Conservation (phyloP, 2,113 vertebrate genomes). For the Phylloscopus trochilus region DNA sequence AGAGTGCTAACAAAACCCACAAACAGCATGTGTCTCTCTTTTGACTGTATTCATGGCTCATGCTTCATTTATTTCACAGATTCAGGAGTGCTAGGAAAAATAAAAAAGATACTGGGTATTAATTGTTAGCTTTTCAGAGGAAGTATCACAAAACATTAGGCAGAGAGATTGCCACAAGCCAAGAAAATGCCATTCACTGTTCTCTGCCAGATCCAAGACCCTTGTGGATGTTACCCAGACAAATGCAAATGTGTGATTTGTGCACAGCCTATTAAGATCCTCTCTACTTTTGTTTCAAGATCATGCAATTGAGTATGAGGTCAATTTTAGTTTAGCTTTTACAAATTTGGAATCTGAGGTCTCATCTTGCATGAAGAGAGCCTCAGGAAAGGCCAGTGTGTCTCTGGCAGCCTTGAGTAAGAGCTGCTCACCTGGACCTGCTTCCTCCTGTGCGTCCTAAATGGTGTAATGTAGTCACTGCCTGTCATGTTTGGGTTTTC, state of each 20-base stretch:
- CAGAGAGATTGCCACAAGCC: neutral
- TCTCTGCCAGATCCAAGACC: neutral
- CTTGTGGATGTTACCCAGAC: neutral
- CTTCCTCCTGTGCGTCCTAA: neutral
- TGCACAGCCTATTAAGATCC: neutral
- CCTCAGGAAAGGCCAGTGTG: neutral
- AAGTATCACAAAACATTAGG: neutral
- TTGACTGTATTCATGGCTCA: neutral
- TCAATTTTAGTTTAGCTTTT: neutral
- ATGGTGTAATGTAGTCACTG: too few species aligned
- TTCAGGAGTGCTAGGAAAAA: neutral
- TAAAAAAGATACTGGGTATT: neutral
- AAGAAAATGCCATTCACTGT: neutral
- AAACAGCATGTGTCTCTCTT: neutral
- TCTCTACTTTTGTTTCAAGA: neutral
- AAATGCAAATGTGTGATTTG: neutral
- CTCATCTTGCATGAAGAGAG: neutral
- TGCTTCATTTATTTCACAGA: conserved; percentile 25
- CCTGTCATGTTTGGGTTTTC: too few species aligned
- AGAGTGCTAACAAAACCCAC: neutral
- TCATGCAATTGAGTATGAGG: neutral
- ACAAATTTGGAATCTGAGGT: neutral
- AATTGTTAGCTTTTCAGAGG: conserved; percentile 40
- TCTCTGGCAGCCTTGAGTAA: neutral
- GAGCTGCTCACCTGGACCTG: neutral